phyloP scores from a whole-genome alignment of 2,113 vertebrate genomes.

The Poecilia latipinna region DNA sequence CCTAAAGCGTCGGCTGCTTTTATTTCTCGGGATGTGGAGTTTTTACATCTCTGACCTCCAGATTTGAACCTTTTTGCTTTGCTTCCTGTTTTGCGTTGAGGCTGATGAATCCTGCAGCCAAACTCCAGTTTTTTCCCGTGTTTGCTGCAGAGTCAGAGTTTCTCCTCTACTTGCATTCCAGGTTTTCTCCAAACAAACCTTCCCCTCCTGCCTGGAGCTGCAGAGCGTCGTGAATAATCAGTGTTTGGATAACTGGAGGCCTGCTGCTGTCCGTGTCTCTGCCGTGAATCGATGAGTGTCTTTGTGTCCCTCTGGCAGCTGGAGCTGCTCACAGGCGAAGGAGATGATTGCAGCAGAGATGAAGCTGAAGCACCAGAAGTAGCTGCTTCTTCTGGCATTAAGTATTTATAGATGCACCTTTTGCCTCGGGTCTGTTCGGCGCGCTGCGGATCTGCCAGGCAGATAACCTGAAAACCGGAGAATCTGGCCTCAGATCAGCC shows the following conservation, averaged over 20 bases:
- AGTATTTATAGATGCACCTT: background rate
- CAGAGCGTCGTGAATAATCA: background rate
- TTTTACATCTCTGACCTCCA: background rate
- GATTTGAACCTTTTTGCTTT: no score
- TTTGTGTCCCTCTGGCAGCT: constrained; percentile 17
- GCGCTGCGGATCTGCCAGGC: constrained; percentile 3
- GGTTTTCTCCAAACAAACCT: constrained; percentile 9
- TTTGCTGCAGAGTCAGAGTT: constrained; percentile 2
- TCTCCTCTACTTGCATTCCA: constrained; percentile 40
- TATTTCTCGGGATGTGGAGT: no score
- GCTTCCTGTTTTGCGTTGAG: background rate
- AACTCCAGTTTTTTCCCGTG: no score
- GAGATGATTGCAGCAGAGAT: background rate
- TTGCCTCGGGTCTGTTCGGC: constrained; percentile 32
- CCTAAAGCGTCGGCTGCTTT: no score
- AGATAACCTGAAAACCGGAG: constrained; percentile 14
- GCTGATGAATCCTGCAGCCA: background rate
- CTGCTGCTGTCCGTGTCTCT: background rate
- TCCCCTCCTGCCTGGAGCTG: background rate
- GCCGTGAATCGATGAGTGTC: background rate
- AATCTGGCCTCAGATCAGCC: background rate
- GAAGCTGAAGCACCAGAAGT: background rate
- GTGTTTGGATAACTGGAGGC: background rate
- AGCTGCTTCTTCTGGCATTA: background rate
- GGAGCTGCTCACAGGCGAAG: constrained; percentile 18